Evolutionary conservation across 2,888 invertebrate genomes (phyloP), one percentile per base, ranked within the genome.

Genomic region (Eupithecia dodoneata): DNA sequence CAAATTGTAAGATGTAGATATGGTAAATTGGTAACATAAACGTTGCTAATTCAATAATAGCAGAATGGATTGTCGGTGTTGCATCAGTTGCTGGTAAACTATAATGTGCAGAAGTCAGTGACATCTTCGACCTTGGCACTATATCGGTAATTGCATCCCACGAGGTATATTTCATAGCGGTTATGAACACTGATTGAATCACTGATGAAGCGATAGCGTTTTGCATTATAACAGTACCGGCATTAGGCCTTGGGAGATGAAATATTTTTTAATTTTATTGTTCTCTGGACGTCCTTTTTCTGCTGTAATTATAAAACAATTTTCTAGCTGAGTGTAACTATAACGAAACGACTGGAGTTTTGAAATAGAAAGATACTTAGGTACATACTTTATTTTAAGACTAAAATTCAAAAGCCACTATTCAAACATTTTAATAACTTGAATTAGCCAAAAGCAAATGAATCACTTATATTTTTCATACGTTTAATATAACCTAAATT

Each of bases 71-170:
- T 75, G 70, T 63, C 72, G 55, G 52, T n/a, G 69, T 55, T 70
- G 72, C 72, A 72, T 72, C 67, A 72, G 41, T 65, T 70, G 42
- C 63, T 74, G 52, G 5, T 73, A 67, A 66, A 67, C 42, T 73
- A 13, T 47, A 65, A 18, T 52, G 4, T 70, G 5, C 65, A 81
- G 72, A 74, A 83, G 81, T 81, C 83, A 86, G 85, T 87, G 86
- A 85, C 81, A 76, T 79, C 63, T 76, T 55, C 84, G 90, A 87
- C 93, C 93, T 93, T 93, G 92, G 84, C 83, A 85, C 83, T 82
- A 83, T 88, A 89, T 87, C 87, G 85, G 87, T 88, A 88, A 90
- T 88, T 87, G 83, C 87, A 86, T 91, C 92, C 88, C 91, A 90
- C 88, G 90, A 87, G 89, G 84, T n/a, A 10, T 84, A 87, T 88